These are phyloP conservation scores for Oreochromis spilurus DNA, from an alignment of 2,113 vertebrate genomes.

Conservation along the genomic window DNA sequence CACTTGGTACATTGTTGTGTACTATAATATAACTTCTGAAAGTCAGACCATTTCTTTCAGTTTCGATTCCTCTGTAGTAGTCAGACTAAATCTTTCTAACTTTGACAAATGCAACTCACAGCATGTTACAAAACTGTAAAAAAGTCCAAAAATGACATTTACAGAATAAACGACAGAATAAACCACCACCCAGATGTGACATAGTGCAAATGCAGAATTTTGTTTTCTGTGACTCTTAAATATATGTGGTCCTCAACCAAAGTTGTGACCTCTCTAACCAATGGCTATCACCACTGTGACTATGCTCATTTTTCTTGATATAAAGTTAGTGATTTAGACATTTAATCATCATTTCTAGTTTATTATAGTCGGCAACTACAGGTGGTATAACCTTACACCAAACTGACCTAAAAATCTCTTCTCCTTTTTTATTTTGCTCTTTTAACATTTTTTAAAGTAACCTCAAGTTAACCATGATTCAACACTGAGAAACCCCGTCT, in stretches of 20 bases:
- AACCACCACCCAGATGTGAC: not conserved
- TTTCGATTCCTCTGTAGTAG: not conserved
- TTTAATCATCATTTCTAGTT: not conserved
- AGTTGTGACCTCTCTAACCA: not conserved
- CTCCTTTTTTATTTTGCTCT: not conserved
- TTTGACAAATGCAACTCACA: not conserved
- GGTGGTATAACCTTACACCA: not conserved
- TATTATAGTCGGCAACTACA: not conserved
- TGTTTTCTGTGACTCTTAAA: not conserved
- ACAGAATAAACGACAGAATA: not conserved
- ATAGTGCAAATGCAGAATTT: not conserved
- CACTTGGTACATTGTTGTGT: not conserved
- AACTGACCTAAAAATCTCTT: not conserved
- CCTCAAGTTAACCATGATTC: not conserved
- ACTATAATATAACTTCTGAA: not conserved
- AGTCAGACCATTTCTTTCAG: not conserved
- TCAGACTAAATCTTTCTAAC: not conserved
- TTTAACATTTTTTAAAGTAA: not conserved
- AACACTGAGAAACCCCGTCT: not conserved
- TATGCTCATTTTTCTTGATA: not conserved
- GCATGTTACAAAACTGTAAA: not conserved
- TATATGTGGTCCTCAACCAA: not conserved
- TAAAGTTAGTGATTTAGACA: not conserved
- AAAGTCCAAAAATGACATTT: not conserved
- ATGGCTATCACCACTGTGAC: not conserved